A percentile compares a stretch with the other conserved stretches of the same genome.
Conservation (phyloP, 1,140 invertebrate genomes). For the Drosophila seguyi region DNA sequence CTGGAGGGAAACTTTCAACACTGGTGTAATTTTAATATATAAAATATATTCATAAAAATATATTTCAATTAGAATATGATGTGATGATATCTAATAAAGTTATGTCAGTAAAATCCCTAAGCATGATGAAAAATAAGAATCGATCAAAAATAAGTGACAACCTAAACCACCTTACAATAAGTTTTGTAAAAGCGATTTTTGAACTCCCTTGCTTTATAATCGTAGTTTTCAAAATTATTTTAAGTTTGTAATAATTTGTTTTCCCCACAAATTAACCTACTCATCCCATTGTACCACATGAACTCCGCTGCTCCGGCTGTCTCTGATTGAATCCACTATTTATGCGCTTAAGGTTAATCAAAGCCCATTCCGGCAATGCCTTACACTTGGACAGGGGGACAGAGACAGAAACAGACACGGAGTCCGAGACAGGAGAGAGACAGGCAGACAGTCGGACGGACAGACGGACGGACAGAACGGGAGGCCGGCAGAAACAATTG, state of each 20-base stretch:
- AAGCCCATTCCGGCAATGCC: slow-evolving; percentile 76
- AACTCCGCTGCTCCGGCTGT: slow-evolving; percentile 30
- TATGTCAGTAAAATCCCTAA: neutral
- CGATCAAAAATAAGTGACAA: too few relatives aligned
- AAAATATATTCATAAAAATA: too few relatives aligned
- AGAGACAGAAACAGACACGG: slow-evolving; percentile 23
- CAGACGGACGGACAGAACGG: slow-evolving; percentile 32
- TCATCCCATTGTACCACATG: slow-evolving; percentile 21
- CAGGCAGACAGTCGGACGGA: slow-evolving; percentile 2
- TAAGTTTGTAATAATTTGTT: too few relatives aligned
- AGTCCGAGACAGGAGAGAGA: slow-evolving; percentile 10
- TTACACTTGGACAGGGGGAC: slow-evolving; percentile 64
- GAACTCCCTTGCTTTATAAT: neutral
- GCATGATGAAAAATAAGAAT: too few relatives aligned
- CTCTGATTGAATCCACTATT: slow-evolving; percentile 82
- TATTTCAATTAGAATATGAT: too few relatives aligned
- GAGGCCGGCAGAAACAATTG: slow-evolving; percentile 75
- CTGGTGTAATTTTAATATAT: too few relatives aligned
- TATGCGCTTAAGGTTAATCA: slow-evolving; percentile 83
- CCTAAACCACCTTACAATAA: neutral
- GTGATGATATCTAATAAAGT: neutral
- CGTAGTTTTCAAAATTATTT: neutral
- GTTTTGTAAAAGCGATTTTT: rapidly evolving
- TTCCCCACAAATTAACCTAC: neutral
- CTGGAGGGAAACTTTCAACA: too few relatives aligned